Evolutionary conservation across 2,797 vertebrate species (phyloP), one percentile per base, ranked within the genome.

Genomic region (Malacoctenus gilli): DNA sequence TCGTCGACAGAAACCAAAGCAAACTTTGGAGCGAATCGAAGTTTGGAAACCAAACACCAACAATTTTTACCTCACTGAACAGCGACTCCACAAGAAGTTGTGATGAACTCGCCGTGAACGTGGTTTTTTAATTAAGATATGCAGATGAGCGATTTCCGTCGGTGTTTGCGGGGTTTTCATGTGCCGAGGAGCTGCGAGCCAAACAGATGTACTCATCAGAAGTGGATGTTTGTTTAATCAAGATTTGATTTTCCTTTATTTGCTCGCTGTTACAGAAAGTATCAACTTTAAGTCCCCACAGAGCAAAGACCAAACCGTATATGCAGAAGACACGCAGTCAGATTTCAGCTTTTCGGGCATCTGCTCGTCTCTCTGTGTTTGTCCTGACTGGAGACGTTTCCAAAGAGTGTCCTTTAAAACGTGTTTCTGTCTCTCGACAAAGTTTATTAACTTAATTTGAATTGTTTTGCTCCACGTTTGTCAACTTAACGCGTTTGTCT

Each of bases 41-140:
- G 25, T 28, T 28, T 28, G 25, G 9, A 28, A 28, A 28, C 2
- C 8, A 2, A 0, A 23, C 5, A 34, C 23, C 19, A 21, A 16
- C 46, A n/a, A 22, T 13, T 15, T 54, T 56, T 41, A 23, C 3
- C 12, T 22, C 14, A 4, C 4, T 16, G n/a, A 44, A 30, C 40
- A 50, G 16, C 19, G 37, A 36, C 15, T 25, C 3, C 3, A 28
- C 25, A 19, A 32, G 55, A 57, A 66, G 30, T 34, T 19, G 4
- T 31, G 19, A 47, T 59, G 13, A 44, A 44, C 35, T 46, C 2
- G 40, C 4, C 43, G 43, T 62, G 13, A 38, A 47, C 54, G 35
- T 34, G 3, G 34, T 46, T 68, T 72, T n/a, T 52, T 59, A 72
- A 78, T 80, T 59, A 68, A 54, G 1, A 55, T 41, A 76, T 77